A percentile compares a stretch with the other conserved stretches of the same genome.
These are phyloP conservation scores for Hemicentrotus pulcherrimus DNA, from an alignment of 35 echinoderm and acorn worm species.

Conservation along the genomic window DNA sequence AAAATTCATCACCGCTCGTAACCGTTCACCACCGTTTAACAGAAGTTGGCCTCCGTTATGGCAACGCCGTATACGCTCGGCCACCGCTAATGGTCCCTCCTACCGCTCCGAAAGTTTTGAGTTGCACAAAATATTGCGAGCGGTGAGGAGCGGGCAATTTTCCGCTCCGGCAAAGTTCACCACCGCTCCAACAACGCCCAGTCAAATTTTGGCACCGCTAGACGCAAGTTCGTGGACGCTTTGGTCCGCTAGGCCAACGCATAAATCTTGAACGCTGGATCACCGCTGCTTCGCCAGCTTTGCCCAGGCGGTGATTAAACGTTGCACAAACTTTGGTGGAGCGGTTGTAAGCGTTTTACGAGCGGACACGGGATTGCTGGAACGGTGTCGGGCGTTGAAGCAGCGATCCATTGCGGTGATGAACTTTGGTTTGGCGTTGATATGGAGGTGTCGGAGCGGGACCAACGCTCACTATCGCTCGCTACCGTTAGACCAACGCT, in stretches of 20 bases:
- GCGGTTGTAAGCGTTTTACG: conserved; percentile 45
- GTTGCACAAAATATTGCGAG: conserved; percentile 40
- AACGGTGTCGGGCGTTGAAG: conserved; percentile 31
- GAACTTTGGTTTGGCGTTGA: conserved; percentile 38
- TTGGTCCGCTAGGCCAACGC: conserved; percentile 41
- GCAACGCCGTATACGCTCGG: conserved; percentile 44
- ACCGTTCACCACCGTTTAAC: conserved; percentile 43
- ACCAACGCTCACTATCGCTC: conserved; percentile 25
- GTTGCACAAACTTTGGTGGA: conserved; percentile 40
- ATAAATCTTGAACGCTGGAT: conserved; percentile 43
- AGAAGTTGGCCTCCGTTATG: conserved; percentile 34
- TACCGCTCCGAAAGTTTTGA: conserved; percentile 45
- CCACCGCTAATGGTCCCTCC: conserved; percentile 41
- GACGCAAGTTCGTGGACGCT: conserved; percentile 42
- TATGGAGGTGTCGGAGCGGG: conserved; percentile 41
- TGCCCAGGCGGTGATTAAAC: conserved; percentile 38
- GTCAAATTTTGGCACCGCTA: conserved; percentile 43
- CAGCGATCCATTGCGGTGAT: conserved; percentile 41
- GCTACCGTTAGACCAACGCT: conserved; percentile 35
- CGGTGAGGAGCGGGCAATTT: conserved; percentile 46
- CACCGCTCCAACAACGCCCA: conserved; percentile 42
- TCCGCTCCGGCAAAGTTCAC: conserved; percentile 39
- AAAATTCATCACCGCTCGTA: conserved; percentile 30
- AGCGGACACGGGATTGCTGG: conserved; percentile 39
- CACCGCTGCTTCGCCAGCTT: conserved; percentile 38